Conservation (phyloP, 2,888 invertebrate genomes). For the Halocaridina rubra region DNA sequence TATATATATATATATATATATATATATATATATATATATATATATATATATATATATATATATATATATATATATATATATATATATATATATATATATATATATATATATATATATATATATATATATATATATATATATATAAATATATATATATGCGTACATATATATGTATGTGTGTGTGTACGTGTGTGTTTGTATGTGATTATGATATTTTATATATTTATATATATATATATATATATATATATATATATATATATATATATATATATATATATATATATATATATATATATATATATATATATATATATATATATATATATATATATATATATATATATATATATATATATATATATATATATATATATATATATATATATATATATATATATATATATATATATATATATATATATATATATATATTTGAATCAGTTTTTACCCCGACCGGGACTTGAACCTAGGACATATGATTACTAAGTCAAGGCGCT, state of each 20-base stretch:
- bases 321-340: constrained; percentile 17
- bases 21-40: constrained; percentile 1
- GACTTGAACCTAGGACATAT: too few species aligned
- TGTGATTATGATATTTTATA: not conserved
- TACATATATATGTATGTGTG: not conserved
- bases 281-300: constrained; percentile 23
- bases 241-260: constrained; percentile 19
- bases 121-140: not conserved
- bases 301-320: constrained; percentile 19
- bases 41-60: constrained; percentile 20
- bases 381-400: constrained; percentile 24
- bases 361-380: constrained; percentile 17
- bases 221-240: constrained; percentile 11
- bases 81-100: not conserved
- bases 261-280: constrained; percentile 19
- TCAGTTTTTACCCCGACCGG: too few species aligned
- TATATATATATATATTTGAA: constrained; percentile 11
- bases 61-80: constrained; percentile 14
- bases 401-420: constrained; percentile 24
- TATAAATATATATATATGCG: not conserved
- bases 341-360: constrained; percentile 21
- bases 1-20: constrained; percentile 19
- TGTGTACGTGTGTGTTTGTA: not conserved
- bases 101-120: not conserved
- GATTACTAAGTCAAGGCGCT: too few species aligned